Evolutionary conservation across 2,113 vertebrate species (phyloP), one percentile per base, ranked within the genome.

Genomic region (Malurus cyaneus): DNA sequence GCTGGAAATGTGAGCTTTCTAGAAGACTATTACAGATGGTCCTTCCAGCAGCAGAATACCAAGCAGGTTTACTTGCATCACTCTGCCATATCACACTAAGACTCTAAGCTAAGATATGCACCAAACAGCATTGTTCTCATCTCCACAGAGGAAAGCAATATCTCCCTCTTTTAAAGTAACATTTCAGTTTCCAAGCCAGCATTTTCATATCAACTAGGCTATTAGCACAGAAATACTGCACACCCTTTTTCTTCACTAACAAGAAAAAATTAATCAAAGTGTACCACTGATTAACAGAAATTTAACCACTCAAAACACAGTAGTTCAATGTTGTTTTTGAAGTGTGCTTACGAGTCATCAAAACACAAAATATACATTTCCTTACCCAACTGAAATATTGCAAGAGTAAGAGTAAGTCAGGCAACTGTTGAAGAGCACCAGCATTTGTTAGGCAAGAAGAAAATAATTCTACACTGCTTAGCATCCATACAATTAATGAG

Each of bases 161-260:
- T 10, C 46, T 69, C 52, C 12, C 12, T 12, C 31, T 65, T 76
- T 28, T 14, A 42, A 78, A 66, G 12, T 32, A 84, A 44, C 7
- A 61, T 46, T 73, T 3, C 5, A 1, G 23, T 4, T 6, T 44
- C 14, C 31, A 87, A 79, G 60, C 1, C 4, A 16, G 4, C 6
- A 14, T 28, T 66, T 67, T 80, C 31, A 34, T 34, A 39, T 5
- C 23, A 18, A 29, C 24, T 21, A 83, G 53, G 4, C 18, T 42
- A 85, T 24, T 18, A 56, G n/a, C 24, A 82, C 5, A 79, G 11
- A 74, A 83, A 25, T 54, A 59, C 15, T 65, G 13, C 1, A 9
- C 9, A 29, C 1, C 0, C 0, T 1, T 28, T 36, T 34, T 19
- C 6, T 54, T 31, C 32, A 70, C 54, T 12, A 18, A 12, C 5